Evolutionary conservation across 2,797 vertebrate species (phyloP), one percentile per base, ranked within the genome.

Genomic region (Rachycentron canadum): DNA sequence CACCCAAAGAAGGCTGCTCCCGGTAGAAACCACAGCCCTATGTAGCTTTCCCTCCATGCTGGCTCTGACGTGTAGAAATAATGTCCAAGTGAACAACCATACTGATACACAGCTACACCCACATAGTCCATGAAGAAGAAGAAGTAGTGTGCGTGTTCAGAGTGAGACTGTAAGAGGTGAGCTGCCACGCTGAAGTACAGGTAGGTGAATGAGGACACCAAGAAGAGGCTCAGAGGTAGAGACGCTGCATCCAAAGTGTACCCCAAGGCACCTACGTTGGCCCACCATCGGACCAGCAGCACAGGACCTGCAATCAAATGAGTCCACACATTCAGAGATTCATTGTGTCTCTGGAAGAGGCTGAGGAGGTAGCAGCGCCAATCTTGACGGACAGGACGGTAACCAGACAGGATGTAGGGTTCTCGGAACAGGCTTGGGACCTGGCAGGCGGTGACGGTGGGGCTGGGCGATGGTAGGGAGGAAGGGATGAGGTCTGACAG

Each of bases 51-150:
- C 0, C 96, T 96, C 97, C 97, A 98, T 0, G 88, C 94, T 1
- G 94, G 90, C 84, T 97, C 95, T 0, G 97, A 95, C 8, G 95
- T 91, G 76, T 99, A 98, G 91, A 97, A 97, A 86, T 96, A 98
- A 84, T 97, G 96, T 19, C 95, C 96, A 69, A 98, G 63, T 2
- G 97, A 95, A 0, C 96, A 96, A 45, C 97, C 97, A 0, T 98
- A 98, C 81, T 98, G 97, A 87, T 98, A 97, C 21, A 95, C 89
- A 23, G 96, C 96, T 38, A 98, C 96, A 0, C 97, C 97, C 0
- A 98, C 95, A 0, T 99, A 98, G 93, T 99, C 97, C 91, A 97
- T 65, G 0, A 97, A 99, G 89, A 98, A 98, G 85, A 98, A 92
- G 4, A 95, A 96, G 80, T 98, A 98, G 90, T 99, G 98, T 0